These are phyloP conservation scores for Danionella dracula DNA, from an alignment of 2,797 vertebrate species.

Conservation along the genomic window DNA sequence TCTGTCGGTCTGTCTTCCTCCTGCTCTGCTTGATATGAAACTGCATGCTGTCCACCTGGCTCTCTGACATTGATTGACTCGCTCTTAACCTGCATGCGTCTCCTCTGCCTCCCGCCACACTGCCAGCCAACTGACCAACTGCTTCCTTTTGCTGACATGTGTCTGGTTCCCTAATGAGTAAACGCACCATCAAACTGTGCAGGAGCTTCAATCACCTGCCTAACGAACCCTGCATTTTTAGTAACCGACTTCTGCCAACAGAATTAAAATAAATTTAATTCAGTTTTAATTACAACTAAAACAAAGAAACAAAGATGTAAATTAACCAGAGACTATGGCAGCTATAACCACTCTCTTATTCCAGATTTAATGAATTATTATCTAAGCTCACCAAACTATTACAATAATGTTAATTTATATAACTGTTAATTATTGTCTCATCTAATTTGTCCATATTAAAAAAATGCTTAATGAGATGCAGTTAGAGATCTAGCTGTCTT, in stretches of 20 bases:
- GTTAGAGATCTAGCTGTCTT: too few species aligned
- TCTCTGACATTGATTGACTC: constrained; percentile 30
- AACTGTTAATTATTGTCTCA: too few species aligned
- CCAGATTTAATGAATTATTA: too few species aligned
- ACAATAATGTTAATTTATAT: too few species aligned
- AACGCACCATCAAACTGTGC: background rate
- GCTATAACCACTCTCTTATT: too few species aligned
- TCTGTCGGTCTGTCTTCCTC: constrained; percentile 42
- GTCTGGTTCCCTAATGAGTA: background rate
- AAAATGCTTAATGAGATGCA: too few species aligned
- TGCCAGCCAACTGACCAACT: constrained; percentile 11
- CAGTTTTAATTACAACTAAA: constrained; percentile 6
- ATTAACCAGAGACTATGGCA: too few species aligned
- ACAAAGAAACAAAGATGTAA: too few species aligned
- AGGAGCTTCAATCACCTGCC: background rate
- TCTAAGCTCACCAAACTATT: too few species aligned
- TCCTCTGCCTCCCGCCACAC: too few species aligned
- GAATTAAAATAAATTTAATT: background rate
- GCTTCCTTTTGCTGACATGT: constrained; percentile 15
- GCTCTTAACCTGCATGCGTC: constrained; percentile 26
- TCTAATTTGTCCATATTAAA: too few species aligned
- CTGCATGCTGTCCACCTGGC: constrained; percentile 44
- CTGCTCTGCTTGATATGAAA: constrained; percentile 37
- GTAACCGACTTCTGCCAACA: background rate
- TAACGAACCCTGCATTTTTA: background rate